Base-by-base conservation (phyloP, 2,888 invertebrate genomes). In the Brenthis hecate region DNA sequence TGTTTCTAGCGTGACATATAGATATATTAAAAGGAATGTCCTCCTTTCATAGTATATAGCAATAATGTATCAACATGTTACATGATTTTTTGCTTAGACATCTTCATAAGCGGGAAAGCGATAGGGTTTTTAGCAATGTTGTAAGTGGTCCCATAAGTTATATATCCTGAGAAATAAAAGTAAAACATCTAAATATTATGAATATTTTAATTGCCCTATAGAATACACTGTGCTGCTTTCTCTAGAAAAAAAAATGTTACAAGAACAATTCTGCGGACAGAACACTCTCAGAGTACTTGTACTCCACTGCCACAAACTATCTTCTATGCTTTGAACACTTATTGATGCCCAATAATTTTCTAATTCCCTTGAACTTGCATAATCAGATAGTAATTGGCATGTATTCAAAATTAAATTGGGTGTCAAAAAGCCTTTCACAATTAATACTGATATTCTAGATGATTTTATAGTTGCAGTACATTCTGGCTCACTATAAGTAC, bases 151-250 rank as follows among this genome's bases (percentile, higher is more conserved):
- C 1, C 19, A 19, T 19, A 19, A 19, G 19, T 19, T 19, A 19
- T 19, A 19, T 19, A 19, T 19, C 28, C 28, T 28, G 28, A 28
- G 28, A 28, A 28, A 28, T 28, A 28, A 28, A 5, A 28, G 28
- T 28, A 28, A 28, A 28, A 28, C 28, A 28, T 4, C n/a, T n/a
- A n/a, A n/a, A 28, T 28, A 28, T 70, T 81, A 91, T 71, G 88
- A 81, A 85, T 87, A 91, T 74, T 89, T 91, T 85, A 92, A 80
- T 86, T 90, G 84, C 50, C 90, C 88, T 55, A 88, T 77, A 66
- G 82, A 84, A 76, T 87, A 85, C 58, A 87, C 67, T 8, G 72
- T 74, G 68, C 82, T 75, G n/a, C 72, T 72, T 62, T 79, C 74
- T 4, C 78, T 74, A 48, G 83, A 85, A 60, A 90, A 85, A 67